A percentile compares a stretch with the other conserved stretches of the same genome.
These are phyloP conservation scores for Argyrosomus japonicus DNA, from an alignment of 2,113 vertebrate species.

Conservation along the genomic window DNA sequence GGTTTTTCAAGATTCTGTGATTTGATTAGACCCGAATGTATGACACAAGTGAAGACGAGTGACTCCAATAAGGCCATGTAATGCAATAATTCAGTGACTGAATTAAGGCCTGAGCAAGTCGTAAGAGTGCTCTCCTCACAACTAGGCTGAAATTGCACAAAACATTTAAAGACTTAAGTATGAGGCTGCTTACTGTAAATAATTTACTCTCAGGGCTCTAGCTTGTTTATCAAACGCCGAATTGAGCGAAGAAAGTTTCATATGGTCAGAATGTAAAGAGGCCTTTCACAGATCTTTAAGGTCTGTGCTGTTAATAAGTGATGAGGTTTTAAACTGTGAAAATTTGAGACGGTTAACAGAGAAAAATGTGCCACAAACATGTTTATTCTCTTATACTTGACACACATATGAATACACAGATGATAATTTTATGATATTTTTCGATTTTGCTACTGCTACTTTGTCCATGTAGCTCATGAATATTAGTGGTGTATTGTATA, in stretches of 20 bases:
- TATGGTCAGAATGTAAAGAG: constrained; percentile 5
- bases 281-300: background rate
- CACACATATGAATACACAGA: background rate
- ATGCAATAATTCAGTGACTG: constrained; percentile 70
- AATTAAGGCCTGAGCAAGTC: constrained; percentile 58
- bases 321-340: background rate
- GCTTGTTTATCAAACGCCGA: constrained; percentile 22
- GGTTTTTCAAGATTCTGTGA: constrained; percentile 60
- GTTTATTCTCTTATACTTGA: background rate
- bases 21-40: constrained; percentile 63
- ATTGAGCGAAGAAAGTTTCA: constrained; percentile 7
- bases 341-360: background rate
- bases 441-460: no score
- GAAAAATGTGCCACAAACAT: background rate
- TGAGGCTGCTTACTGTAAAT: constrained; percentile 47
- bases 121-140: constrained; percentile 36
- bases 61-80: constrained; percentile 75
- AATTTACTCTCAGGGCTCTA: constrained; percentile 15
- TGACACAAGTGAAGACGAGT: constrained; percentile 76
- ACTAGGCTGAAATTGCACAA: constrained; percentile 2
- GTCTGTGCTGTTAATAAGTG: background rate
- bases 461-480: background rate
- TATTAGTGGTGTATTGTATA: background rate
- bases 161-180: constrained; percentile 18
- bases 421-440: background rate